A percentile compares a stretch with the other conserved stretches of the same genome.
Conservation (phyloP, 2,797 vertebrate genomes). For the Poeciliopsis paucimaculata region DNA sequence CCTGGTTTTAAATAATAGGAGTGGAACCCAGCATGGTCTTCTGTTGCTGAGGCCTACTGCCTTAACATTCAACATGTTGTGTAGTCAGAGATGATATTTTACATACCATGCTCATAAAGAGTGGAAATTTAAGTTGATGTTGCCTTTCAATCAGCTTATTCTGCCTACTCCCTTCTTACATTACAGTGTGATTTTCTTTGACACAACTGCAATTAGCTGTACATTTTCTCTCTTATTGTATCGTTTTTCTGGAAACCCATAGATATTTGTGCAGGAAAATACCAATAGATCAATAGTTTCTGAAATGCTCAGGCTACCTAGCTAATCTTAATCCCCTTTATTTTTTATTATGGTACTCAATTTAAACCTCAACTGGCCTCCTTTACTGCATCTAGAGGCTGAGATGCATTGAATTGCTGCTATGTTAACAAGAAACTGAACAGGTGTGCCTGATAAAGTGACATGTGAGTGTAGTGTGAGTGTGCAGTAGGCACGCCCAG, state of each 20-base stretch:
- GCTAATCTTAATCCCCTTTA: neutral
- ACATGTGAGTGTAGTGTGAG: neutral
- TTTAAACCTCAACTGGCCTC: neutral
- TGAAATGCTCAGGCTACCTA: neutral
- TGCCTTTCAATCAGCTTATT: neutral
- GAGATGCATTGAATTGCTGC: neutral
- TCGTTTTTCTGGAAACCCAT: neutral
- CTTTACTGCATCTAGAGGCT: neutral
- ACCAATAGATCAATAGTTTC: neutral
- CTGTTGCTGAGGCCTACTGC: neutral
- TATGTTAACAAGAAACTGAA: neutral
- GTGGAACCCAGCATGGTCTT: neutral
- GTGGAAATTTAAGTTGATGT: neutral
- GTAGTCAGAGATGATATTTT: neutral
- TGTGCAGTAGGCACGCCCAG: neutral
- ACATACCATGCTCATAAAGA: neutral
- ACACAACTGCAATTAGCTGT: neutral
- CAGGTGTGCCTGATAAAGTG: neutral
- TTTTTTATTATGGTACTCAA: neutral
- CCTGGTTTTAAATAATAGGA: neutral
- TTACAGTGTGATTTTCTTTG: neutral
- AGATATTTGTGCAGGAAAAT: neutral
- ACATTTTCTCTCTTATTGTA: neutral
- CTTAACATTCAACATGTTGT: neutral
- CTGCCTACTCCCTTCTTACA: neutral